These are phyloP conservation scores for Corella eumyota DNA, from an alignment of 23 tunicate genomes.

Conservation along the genomic window DNA sequence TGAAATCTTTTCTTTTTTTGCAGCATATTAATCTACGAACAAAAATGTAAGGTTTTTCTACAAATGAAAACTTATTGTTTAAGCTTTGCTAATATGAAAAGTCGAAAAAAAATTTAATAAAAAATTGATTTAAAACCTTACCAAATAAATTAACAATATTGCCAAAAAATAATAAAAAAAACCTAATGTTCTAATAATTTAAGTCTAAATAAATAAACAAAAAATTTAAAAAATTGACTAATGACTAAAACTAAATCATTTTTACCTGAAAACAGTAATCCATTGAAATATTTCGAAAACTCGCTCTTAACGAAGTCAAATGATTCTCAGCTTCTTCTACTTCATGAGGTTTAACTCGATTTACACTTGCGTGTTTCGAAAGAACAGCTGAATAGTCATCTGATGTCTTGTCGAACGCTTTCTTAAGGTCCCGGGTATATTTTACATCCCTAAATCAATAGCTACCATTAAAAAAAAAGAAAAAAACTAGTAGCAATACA, in stretches of 20 bases:
- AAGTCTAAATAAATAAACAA: not conserved
- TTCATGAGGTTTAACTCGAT: conserved; percentile 49
- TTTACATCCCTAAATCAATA: conserved; percentile 51
- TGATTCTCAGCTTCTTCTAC: conserved; percentile 41
- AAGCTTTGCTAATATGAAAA: not conserved
- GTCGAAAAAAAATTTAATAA: not conserved
- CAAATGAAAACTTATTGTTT: not conserved
- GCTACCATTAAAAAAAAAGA: not conserved
- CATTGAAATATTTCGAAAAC: conserved; percentile 53
- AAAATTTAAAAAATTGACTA: not conserved
- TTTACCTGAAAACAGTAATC: conserved; percentile 70
- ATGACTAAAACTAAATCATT: not conserved
- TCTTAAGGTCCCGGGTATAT: conserved; percentile 46
- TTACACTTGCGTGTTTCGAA: conserved; percentile 55
- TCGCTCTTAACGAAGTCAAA: conserved; percentile 14
- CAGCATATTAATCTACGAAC: conserved; percentile 60
- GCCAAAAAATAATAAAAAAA: not conserved
- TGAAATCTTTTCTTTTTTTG: conserved; percentile 57
- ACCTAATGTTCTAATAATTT: not conserved
- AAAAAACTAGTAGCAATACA: not conserved
- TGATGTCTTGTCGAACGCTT: conserved; percentile 67
- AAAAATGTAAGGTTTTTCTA: not conserved
- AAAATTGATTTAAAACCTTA: too few relatives aligned
- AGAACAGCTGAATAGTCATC: conserved; percentile 46
- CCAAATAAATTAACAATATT: not conserved